These are phyloP conservation scores for Eulemur macaco DNA, from an alignment of 2,113 vertebrate species.

Conservation along the genomic window DNA sequence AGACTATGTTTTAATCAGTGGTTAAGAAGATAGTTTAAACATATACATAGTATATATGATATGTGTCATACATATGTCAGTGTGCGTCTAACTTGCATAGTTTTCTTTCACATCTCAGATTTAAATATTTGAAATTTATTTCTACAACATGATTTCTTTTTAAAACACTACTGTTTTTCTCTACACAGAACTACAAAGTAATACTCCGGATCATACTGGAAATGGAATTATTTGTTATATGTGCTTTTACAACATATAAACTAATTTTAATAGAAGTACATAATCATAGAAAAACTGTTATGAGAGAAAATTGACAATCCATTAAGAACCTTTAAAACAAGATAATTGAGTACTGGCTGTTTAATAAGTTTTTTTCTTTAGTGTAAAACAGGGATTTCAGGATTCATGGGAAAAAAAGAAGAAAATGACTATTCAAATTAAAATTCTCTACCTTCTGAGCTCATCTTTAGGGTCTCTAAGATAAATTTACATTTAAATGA, in stretches of 20 bases:
- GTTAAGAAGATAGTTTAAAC: constrained; percentile 31
- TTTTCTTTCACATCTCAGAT: constrained; percentile 6
- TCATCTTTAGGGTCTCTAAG: constrained; percentile 58
- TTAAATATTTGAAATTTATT: constrained; percentile 39
- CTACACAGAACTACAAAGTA: not conserved
- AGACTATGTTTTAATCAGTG: constrained; percentile 32
- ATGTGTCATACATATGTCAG: not conserved
- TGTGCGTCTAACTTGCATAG: not conserved
- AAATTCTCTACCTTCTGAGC: constrained; percentile 53
- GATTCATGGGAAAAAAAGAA: constrained; percentile 43
- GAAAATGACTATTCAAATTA: constrained; percentile 68
- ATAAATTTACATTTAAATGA: constrained; percentile 70
- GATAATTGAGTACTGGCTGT: not conserved
- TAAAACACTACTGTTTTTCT: not conserved
- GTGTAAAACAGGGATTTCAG: not conserved
- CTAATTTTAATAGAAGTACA: not conserved
- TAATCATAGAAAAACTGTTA: constrained; percentile 7
- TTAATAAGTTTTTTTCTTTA: constrained; percentile 23
- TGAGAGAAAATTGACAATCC: constrained; percentile 40
- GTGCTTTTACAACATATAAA: constrained; percentile 42
- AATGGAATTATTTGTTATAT: not conserved
- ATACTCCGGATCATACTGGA: not conserved
- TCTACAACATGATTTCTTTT: constrained; percentile 8
- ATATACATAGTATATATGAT: not conserved
- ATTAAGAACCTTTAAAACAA: constrained; percentile 50